Evolutionary conservation across 1,140 invertebrate species (phyloP), one percentile per base, ranked within the genome.

Genomic region (Drosophila parvula): DNA sequence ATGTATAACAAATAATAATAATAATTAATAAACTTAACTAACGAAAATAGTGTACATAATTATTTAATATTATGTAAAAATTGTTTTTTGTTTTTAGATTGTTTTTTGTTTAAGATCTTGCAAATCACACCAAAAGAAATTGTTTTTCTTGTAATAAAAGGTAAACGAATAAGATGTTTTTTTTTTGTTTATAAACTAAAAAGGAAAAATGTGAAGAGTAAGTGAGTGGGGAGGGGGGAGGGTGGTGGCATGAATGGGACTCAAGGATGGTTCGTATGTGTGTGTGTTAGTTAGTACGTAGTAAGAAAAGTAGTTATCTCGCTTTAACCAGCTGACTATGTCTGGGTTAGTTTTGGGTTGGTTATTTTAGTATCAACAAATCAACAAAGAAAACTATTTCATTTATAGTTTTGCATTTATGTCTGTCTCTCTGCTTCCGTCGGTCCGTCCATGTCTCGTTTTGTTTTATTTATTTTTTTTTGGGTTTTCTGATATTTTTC

Each of bases 101-200:
- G 40, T 51, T 69, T 27, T 18, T 7, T 43, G 22, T 88, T 82
- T 80, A 88, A 88, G 83, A 88, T 88, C 83, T 88, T 80, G 73
- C 79, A 88, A 80, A 88, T 88, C 83, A 88, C 84, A 89, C 79
- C 79, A 88, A 89, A 80, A 79, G 77, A 81, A 71, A 77, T 85
- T 67, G 57, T 68, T 69, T 71, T 71, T 70, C 51, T 70, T 28
- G 68, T 71, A 48, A 69, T 69, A 51, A 69, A 69, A 65, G 11
- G 16, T 70, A 74, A 78, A 70, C 50, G 34, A 75, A 76, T 55
- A 79, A 79, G 74, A 64, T 40, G 28, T 32, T 48, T 48, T 8
- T 30, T n/a, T 48, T 32, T 48, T 48, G 4, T 30, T n/a, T 48
- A 71, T 38, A 55, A 73, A 80, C 65, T 71, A 76, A 75, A 71